A percentile compares a stretch with the other conserved stretches of the same genome.
Conservation (phyloP, 1,140 invertebrate species). For the Steinernema khuongi region DNA sequence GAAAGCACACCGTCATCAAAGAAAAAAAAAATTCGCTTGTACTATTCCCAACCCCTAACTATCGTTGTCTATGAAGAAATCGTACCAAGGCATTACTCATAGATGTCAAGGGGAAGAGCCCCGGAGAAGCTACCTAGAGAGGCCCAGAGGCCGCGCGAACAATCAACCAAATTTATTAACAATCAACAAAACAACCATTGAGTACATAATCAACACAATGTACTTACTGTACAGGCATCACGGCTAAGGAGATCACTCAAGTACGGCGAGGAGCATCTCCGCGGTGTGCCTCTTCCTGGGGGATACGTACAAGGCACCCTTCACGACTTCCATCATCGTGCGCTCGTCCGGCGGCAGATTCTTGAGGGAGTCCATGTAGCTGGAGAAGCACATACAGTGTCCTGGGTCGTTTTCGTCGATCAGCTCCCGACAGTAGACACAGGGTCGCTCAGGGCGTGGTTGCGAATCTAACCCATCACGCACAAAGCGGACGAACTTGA, state of each 20-base stretch:
- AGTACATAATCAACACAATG: too few species aligned
- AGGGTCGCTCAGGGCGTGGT: background rate
- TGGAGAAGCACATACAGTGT: background rate
- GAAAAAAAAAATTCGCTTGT: too few species aligned
- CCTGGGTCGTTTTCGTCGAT: background rate
- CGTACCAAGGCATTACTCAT: too few species aligned
- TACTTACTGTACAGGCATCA: too few species aligned
- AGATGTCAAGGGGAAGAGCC: too few species aligned
- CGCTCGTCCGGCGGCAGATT: background rate
- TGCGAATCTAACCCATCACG: background rate
- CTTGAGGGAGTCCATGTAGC: background rate
- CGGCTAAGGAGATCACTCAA: conserved; percentile 2
- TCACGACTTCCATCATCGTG: background rate
- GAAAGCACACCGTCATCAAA: too few species aligned
- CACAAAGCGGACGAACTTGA: background rate
- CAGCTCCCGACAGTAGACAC: background rate
- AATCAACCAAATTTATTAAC: too few species aligned
- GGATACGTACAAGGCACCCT: background rate
- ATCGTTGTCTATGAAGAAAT: too few species aligned
- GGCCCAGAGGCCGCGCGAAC: too few species aligned
- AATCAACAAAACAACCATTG: too few species aligned
- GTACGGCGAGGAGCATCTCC: background rate
- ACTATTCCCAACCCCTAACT: too few species aligned
- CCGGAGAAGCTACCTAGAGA: too few species aligned
- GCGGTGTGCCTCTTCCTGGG: background rate